Evolutionary conservation across 1,140 invertebrate genomes (phyloP).

Genomic region (Cydia splendana): DNA sequence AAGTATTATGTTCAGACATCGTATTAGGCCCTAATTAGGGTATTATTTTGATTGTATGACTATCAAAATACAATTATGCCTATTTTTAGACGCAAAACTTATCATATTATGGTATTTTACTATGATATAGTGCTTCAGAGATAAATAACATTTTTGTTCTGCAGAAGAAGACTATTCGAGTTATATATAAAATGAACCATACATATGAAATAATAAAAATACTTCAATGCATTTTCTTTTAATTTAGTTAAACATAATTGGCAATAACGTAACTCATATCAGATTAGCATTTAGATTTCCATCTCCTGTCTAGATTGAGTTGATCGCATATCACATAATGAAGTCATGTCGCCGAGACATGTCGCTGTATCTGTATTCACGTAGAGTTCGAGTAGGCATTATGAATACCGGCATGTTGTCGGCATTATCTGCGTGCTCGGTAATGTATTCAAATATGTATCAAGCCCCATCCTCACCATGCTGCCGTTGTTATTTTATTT

Average conservation of each 20-base stretch:
- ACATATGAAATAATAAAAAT: too few relatives aligned
- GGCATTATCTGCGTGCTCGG: constrained; percentile 74
- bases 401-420: constrained; percentile 72
- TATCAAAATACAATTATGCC: too few relatives aligned
- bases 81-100: too few relatives aligned
- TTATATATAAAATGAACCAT: too few relatives aligned
- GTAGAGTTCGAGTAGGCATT: constrained; percentile 58
- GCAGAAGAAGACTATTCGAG: too few relatives aligned
- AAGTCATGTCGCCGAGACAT: constrained; percentile 27
- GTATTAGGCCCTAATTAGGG: too few relatives aligned
- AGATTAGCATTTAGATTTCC: constrained; percentile 8
- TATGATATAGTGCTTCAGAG: too few relatives aligned
- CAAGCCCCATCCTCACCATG: constrained; percentile 71
- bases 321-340: constrained; percentile 19
- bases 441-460: constrained; percentile 80
- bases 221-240: constrained; percentile 16
- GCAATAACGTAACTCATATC: neutral
- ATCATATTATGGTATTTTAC: too few relatives aligned
- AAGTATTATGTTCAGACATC: too few relatives aligned
- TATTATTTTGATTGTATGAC: too few relatives aligned
- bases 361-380: constrained; percentile 58
- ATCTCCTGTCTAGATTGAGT: constrained; percentile 22
- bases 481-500: constrained; percentile 77
- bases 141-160: too few relatives aligned
- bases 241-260: neutral